These are phyloP conservation scores for Fragum fragum DNA, from an alignment of 2,888 invertebrate species.

Conservation along the genomic window DNA sequence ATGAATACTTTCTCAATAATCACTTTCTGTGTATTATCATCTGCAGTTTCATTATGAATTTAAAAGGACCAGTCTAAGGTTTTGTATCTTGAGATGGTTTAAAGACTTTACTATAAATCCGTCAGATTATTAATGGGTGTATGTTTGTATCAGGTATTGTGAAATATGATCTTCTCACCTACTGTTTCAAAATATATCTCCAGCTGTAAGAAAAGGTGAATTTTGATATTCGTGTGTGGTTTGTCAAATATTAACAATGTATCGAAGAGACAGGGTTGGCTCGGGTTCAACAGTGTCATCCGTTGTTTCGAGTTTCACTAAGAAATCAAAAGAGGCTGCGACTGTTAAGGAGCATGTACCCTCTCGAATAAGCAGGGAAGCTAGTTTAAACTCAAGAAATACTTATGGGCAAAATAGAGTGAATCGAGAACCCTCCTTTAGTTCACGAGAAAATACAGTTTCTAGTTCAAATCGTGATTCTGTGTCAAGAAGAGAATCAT, in stretches of 20 bases:
- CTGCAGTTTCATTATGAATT: too few relatives aligned
- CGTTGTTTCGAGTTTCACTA: conserved; percentile 63
- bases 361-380: conserved; percentile 51
- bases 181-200: background rate
- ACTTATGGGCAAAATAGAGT: background rate
- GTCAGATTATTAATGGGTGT: background rate
- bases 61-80: too few relatives aligned
- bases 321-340: conserved; percentile 55
- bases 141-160: background rate
- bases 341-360: conserved; percentile 46
- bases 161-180: background rate
- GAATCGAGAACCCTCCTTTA: conserved; percentile 5
- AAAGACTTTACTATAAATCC: background rate
- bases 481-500: conserved; percentile 9
- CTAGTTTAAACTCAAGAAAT: conserved; percentile 34
- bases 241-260: conserved; percentile 36
- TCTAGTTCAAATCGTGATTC: conserved; percentile 12
- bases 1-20: too few relatives aligned
- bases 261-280: conserved; percentile 50
- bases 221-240: conserved; percentile 3
- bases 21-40: too few relatives aligned
- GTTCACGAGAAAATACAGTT: conserved; percentile 7
- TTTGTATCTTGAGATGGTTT: too few relatives aligned
- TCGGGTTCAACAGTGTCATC: conserved; percentile 63
- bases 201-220: background rate